Base-by-base conservation (phyloP, 2,113 vertebrate species). In the Notiomystis cincta region DNA sequence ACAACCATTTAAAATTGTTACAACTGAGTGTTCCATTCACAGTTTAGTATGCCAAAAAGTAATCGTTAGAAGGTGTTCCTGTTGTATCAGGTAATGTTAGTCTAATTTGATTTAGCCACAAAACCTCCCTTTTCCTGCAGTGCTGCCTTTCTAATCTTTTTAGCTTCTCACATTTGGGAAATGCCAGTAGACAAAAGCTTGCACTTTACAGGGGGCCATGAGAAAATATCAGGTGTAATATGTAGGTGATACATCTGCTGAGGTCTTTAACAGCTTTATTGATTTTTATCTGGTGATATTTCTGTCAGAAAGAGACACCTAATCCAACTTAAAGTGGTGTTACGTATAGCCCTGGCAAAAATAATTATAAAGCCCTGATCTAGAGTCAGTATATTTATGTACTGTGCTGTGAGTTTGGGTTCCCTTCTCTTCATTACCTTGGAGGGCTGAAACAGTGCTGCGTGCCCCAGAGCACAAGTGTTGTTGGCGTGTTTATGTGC, bases 171-270 rank as follows among this genome's bases (percentile, higher is more conserved):
- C 87, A 94, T 96, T 96, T 97, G 82, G 84, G 91, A 98, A 97
- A 97, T 96, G 90, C 88, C 88, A 96, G n/a, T 93, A 98, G 93
- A 97, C 81, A 97, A 97, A 96, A 56, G 92, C 93, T 94, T 97
- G 93, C 89, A 69, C 84, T 96, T 81, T 79, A 80, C 88, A 90
- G 89, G 90, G 85, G 93, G 48, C 44, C 66, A 60, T 67, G 67
- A 92, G 86, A 71, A 97, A 97, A 96, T 97, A 95, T 66, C 96
- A 96, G 94, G 86, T 95, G 67, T 87, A 96, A 92, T 93, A 89
- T 76, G 64, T 71, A 96, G 90, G 82, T 93, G 78, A 95, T 96
- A 96, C 97, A 93, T 97, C 81, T 92, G 77, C 77, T 72, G 67
- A 95, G 61, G 71, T 89, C 60, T 90, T 94, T 97, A 91, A 87